Percentiles rank a stretch among this genome's conserved stretches.
These are phyloP conservation scores for Gadopsis marmoratus DNA, from an alignment of 2,797 vertebrate genomes.

Conservation along the genomic window DNA sequence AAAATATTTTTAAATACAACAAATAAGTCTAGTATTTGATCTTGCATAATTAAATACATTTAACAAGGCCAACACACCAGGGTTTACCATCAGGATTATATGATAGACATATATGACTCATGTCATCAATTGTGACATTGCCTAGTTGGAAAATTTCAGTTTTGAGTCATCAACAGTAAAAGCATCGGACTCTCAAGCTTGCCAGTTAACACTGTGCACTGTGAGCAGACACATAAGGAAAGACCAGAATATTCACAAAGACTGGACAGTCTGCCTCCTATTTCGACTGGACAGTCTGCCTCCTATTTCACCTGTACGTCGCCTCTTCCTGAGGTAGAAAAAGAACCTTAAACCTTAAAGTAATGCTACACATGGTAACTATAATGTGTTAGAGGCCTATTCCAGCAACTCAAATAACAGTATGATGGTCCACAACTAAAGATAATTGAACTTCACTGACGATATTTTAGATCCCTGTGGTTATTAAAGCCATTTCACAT, in stretches of 20 bases:
- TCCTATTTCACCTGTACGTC: conserved; percentile 18
- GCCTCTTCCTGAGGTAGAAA: conserved; percentile 10
- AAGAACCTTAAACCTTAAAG: not conserved
- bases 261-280: not conserved
- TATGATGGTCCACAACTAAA: conserved; percentile 5
- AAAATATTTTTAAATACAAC: not conserved
- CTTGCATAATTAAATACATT: conserved; percentile 16
- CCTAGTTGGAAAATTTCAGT: conserved; percentile 10
- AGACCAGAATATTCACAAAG: conserved; percentile 23
- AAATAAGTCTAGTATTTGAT: conserved; percentile 15
- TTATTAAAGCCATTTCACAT: conserved; percentile 56
- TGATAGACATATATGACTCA: conserved; percentile 34
- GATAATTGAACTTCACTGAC: conserved; percentile 28
- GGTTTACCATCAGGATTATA: conserved; percentile 9
- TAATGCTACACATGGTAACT: not conserved
- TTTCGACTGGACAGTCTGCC: conserved; percentile 7
- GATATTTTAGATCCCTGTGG: conserved; percentile 29
- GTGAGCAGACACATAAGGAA: conserved; percentile 9
- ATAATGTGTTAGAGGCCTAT: conserved; percentile 9
- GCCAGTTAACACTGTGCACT: not conserved
- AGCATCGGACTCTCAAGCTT: not conserved
- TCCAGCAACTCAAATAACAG: conserved; percentile 33
- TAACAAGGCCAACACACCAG: conserved; percentile 3
- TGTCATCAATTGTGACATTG: not conserved
- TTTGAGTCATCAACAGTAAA: not conserved